Base-by-base conservation (phyloP, 2,888 invertebrate genomes). In the Tupiocoris notatus region DNA sequence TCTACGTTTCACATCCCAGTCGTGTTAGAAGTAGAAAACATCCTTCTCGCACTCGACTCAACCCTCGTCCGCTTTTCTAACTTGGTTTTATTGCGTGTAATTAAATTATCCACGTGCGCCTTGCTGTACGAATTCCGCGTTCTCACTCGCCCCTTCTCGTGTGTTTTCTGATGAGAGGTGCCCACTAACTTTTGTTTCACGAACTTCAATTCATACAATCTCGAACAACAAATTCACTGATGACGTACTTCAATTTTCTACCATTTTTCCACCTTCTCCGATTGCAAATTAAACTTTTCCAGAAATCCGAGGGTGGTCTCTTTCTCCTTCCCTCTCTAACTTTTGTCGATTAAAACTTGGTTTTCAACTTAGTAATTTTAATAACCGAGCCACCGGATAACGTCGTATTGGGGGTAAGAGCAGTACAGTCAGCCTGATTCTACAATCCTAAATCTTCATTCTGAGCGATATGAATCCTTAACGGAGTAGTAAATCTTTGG, bases 61-160 rank as follows among this genome's bases (percentile, higher is more conserved):
- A 39, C 12, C 39, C 39, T 39, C 65, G 25, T 23, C 65, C 18
- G 20, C 65, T 39, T 65, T 65, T 25, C 65, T 65, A 65, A 65
- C 65, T 65, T 20, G 39, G 65, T 65, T 65, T 67, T 67, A 67
- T 67, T 67, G 67, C 67, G 67, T 17, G 67, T 67, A 67, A 67
- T 67, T 67, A 57, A 67, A 67, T 67, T 67, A 67, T 67, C 56
- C 67, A 22, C 56, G 22, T 39, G 17, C 54, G 65, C 65, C 20
- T 65, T 65, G 54, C 67, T 67, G 6, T 39, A 39, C 39, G 39
- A 39, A 39, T 39, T 39, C 39, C 12, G 3, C 39, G 6, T 39
- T 39, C 39, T n/a, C n/a, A n/a, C n/a, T n/a, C n/a, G n/a, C n/a
- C n/a, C 6, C 39, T 39, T 39, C 39, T 12, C 39, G 12, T 12